phyloP scores from a whole-genome alignment of 2,797 vertebrate genomes.

The Lerista edwardsae region DNA sequence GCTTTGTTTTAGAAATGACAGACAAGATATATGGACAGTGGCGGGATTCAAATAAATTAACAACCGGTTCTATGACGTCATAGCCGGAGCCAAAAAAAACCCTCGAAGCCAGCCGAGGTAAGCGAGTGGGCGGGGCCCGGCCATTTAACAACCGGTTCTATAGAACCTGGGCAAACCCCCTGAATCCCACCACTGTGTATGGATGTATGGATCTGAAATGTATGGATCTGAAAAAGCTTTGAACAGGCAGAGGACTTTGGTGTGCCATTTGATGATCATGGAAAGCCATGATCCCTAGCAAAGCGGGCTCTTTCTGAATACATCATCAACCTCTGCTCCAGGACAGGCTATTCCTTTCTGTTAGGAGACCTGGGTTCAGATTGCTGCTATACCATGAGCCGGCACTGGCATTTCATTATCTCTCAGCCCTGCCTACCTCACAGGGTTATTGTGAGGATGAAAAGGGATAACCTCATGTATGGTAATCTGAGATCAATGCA shows the following conservation, averaged over 20 bases:
- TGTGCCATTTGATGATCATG: fast-evolving
- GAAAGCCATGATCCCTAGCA: too few relatives aligned
- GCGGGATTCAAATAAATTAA: too few relatives aligned
- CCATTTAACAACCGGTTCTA: too few relatives aligned
- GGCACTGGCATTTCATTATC: neutral
- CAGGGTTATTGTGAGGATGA: neutral
- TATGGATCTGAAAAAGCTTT: conserved; percentile 26
- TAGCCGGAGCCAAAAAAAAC: too few relatives aligned
- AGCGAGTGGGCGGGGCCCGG: too few relatives aligned
- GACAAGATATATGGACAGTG: too few relatives aligned
- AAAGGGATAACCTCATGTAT: neutral
- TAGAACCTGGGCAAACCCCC: too few relatives aligned
- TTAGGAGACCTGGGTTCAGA: neutral
- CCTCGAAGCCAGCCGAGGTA: too few relatives aligned
- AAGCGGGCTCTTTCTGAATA: neutral
- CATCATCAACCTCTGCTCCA: neutral
- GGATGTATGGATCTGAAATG: too few relatives aligned
- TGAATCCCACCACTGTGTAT: too few relatives aligned
- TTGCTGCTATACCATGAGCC: neutral
- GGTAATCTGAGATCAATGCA: neutral
- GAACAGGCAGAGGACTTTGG: neutral
- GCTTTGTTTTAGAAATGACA: neutral
- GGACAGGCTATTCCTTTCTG: neutral
- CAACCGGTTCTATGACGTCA: too few relatives aligned
- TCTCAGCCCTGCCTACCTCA: neutral